Conservation (phyloP, 2,888 invertebrate species). For the Drosophila koepferae region DNA sequence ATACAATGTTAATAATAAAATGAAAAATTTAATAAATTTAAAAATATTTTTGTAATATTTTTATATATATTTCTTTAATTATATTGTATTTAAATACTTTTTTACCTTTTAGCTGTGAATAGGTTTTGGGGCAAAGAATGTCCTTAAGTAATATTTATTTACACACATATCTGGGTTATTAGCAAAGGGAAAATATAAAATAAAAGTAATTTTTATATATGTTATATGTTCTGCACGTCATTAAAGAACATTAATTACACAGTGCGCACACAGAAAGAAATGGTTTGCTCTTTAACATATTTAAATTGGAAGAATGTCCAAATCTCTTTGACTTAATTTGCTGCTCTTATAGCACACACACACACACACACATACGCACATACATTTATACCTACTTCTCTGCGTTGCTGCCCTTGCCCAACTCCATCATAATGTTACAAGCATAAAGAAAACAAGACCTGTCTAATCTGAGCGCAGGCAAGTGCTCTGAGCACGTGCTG, state of each 20-base stretch:
- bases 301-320: background rate
- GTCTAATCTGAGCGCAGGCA: constrained; percentile 30
- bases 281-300: background rate
- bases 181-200: no score
- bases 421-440: background rate
- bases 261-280: background rate
- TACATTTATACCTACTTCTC: no score
- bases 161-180: no score
- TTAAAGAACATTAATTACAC: background rate
- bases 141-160: no score
- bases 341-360: background rate
- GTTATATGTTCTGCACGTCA: background rate
- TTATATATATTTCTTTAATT: no score
- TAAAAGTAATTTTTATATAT: no score
- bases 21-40: no score
- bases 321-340: background rate
- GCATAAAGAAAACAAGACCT: constrained; percentile 10
- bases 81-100: no score
- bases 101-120: no score
- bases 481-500: constrained; percentile 48
- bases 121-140: no score
- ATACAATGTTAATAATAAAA: no score
- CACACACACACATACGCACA: background rate
- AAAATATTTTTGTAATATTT: no score
- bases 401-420: background rate